A percentile compares a stretch with the other conserved stretches of the same genome.
phyloP scores from a whole-genome alignment of 2,888 invertebrate species.

The Cosmorhoe ocellata region DNA sequence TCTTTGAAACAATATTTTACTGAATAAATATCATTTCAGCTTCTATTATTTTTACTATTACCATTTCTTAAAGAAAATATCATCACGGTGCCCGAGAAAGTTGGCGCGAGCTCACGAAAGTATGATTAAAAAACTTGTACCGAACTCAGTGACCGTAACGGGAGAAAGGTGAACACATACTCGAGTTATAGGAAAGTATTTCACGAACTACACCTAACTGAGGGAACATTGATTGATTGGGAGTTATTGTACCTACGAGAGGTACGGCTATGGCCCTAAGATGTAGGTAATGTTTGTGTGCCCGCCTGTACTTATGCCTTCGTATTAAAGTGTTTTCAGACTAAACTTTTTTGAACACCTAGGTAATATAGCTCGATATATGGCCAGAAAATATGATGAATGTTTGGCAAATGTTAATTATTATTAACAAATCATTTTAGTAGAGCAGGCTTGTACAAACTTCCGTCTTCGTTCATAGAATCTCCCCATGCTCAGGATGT shows the following conservation, averaged over 20 bases:
- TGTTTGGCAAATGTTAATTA: no score
- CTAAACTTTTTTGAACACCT: not conserved
- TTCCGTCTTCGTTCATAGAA: conserved; percentile 2
- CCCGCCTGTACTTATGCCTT: not conserved
- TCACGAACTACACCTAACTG: conserved; percentile 29
- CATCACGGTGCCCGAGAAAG: conserved; percentile 44
- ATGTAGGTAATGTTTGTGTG: not conserved
- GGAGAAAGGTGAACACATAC: conserved; percentile 37
- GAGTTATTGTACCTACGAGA: conserved; percentile 37
- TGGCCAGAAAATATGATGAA: no score
- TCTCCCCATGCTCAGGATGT: conserved; percentile 8
- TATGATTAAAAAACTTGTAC: conserved; percentile 59
- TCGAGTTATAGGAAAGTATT: conserved; percentile 26
- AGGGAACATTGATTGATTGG: conserved; percentile 48
- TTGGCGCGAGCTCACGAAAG: conserved; percentile 50
- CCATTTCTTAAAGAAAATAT: conserved; percentile 42
- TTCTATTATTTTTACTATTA: conserved; percentile 33
- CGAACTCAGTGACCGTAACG: conserved; percentile 49
- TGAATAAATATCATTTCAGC: conserved; percentile 21
- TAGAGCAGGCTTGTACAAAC: not conserved
- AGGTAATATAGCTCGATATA: no score
- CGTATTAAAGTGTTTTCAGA: not conserved
- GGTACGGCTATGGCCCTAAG: not conserved
- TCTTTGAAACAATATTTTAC: not conserved
- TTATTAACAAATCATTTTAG: not conserved